phyloP scores from a whole-genome alignment of 2,797 vertebrate species.

The Eulemur mongoz region DNA sequence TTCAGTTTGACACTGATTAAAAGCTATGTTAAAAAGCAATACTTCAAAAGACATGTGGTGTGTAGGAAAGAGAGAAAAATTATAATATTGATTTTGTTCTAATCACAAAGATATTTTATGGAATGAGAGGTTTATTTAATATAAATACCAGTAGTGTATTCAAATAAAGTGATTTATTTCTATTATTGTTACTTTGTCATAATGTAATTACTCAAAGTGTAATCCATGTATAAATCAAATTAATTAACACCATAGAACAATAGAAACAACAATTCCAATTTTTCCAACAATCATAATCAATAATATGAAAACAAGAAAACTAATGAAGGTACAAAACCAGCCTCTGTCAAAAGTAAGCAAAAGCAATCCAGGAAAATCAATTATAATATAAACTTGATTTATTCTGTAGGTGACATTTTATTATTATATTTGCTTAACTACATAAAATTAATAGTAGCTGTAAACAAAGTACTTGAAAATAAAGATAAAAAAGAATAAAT shows the following conservation, averaged over 20 bases:
- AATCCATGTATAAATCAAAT: conserved; percentile 68
- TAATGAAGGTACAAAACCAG: conserved; percentile 64
- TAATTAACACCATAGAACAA: conserved; percentile 67
- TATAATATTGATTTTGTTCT: conserved; percentile 58
- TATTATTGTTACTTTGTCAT: conserved; percentile 65
- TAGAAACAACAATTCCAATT: conserved; percentile 48
- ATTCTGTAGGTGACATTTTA: conserved; percentile 44
- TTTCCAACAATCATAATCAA: conserved; percentile 61
- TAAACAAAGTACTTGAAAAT: background rate
- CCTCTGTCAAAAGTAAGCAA: conserved; percentile 46
- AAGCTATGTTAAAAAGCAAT: background rate
- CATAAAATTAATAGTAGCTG: conserved; percentile 45
- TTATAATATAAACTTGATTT: conserved; percentile 66
- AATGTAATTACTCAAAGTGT: conserved; percentile 70
- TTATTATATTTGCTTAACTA: conserved; percentile 62
- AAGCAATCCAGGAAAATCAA: conserved; percentile 72
- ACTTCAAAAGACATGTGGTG: background rate
- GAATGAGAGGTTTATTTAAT: conserved; percentile 63
- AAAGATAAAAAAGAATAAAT: conserved; percentile 26
- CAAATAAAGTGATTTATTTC: conserved; percentile 69
- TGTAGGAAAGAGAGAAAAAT: conserved; percentile 53
- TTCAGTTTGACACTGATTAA: background rate
- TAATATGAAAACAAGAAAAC: conserved; percentile 76
- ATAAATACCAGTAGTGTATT: conserved; percentile 16
- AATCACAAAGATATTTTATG: conserved; percentile 49